phyloP scores from a whole-genome alignment of 2,888 invertebrate species.

The Buathra laborator region DNA sequence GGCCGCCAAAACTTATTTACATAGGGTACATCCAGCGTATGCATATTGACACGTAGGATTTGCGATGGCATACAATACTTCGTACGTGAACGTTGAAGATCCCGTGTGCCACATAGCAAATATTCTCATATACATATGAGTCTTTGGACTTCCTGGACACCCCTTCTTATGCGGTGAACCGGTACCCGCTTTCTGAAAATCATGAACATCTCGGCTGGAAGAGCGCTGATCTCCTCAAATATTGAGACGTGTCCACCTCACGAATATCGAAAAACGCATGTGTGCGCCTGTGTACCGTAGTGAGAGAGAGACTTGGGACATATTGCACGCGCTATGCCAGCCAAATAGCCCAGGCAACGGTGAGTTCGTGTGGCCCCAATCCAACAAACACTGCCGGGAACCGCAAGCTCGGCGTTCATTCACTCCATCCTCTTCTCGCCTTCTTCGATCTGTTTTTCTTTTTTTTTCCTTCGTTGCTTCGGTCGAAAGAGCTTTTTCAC shows the following conservation, averaged over 20 bases:
- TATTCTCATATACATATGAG: no score
- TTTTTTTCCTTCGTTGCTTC: neutral
- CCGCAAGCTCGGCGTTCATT: conserved; percentile 6
- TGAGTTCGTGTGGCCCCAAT: conserved; percentile 43
- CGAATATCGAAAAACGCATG: conserved; percentile 63
- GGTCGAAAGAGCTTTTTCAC: conserved; percentile 1
- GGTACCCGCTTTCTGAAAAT: conserved; percentile 5
- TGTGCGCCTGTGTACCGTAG: conserved; percentile 51
- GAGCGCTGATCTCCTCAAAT: conserved; percentile 82
- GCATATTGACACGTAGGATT: no score
- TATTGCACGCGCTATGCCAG: conserved; percentile 66
- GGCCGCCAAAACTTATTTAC: no score
- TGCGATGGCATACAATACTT: no score
- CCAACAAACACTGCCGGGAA: conserved; percentile 19
- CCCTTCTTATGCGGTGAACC: conserved; percentile 16
- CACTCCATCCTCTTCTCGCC: conserved; percentile 2
- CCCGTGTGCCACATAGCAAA: no score
- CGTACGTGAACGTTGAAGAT: no score
- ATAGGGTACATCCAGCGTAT: no score
- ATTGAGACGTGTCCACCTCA: conserved; percentile 78
- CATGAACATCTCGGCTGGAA: neutral
- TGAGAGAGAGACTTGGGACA: conserved; percentile 60
- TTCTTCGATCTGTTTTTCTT: conserved; percentile 17
- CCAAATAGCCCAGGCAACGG: conserved; percentile 2
- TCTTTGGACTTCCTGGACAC: neutral